Evolutionary conservation across 2,113 vertebrate genomes (phyloP), one percentile per base, ranked within the genome.

Genomic region (Tenebrosternarchus preto): DNA sequence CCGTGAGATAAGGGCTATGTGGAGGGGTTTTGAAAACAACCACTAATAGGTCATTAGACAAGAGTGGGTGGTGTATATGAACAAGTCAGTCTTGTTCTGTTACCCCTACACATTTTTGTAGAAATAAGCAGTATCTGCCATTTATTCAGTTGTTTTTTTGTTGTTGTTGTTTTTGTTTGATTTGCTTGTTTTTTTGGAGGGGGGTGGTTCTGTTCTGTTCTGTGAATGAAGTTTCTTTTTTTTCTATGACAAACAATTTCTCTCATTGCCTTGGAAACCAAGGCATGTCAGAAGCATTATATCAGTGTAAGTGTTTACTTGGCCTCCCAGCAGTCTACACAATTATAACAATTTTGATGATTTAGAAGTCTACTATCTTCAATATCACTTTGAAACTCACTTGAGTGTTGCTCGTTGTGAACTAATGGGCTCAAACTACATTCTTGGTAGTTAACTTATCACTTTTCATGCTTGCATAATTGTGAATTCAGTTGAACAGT

Each of bases 121-220:
- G 76, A 93, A 93, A 94, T 94, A 92, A 95, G 95, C 95, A 95
- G 94, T 95, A 95, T 95, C 95, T 95, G 94, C 95, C 93, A 93
- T 92, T 89, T 88, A 92, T 93, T 94, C 91, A 92, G 92, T 94
- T 93, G 92, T 94, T 94, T 92, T 93, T 56, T 64, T 93, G 94
- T 94, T 50, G 43, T n/a, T n/a, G n/a, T n/a, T n/a, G n/a, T n/a
- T n/a, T n/a, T n/a, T n/a, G n/a, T n/a, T n/a, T n/a, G n/a, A n/a
- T n/a, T n/a, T n/a, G n/a, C n/a, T n/a, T n/a, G n/a, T n/a, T n/a
- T n/a, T n/a, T n/a, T n/a, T n/a, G n/a, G n/a, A n/a, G n/a, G n/a
- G n/a, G n/a, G n/a, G n/a, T n/a, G n/a, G n/a, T n/a, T n/a, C n/a
- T n/a, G 43, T 67, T 76, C 43, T 94, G 93, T 95, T 95, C 93